Evolutionary conservation across 2,113 vertebrate species (phyloP), one percentile per base, ranked within the genome.

Genomic region (Nothocercus julius): DNA sequence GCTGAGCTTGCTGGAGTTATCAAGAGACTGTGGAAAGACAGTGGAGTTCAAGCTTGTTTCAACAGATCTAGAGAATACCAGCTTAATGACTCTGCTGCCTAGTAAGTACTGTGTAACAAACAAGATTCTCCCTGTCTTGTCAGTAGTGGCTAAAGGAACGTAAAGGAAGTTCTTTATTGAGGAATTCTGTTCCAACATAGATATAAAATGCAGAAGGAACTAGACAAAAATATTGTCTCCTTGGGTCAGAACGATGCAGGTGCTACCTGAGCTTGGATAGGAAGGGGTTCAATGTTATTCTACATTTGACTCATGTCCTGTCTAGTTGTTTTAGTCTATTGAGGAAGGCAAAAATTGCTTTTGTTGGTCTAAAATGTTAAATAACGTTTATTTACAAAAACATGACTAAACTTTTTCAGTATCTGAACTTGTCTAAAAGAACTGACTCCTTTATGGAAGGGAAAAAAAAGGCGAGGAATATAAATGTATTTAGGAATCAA

Each of bases 51-150:
- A 89, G 98, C 98, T 87, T 99, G 99, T 97, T 99, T 99, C 98
- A 98, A 98, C 95, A 98, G 99, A 96, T 99, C 99, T 66, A 98
- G 99, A 66, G 99, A 99, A 84, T 99, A 99, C 96, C 99, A 99
- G 96, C 99, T 99, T 85, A 99, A 99, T 96, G 99, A 99, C 96
- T 99, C 99, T 25, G 99, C 99, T 36, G 99, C 99, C 67, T 99
- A 99, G 99, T 99, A 97, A 99, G 99, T 98, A 90, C 56, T 67
- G 3, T 18, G 77, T 53, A 83, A 82, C 72, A 82, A 61, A 27
- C 15, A 85, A 14, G 32, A 13, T 20, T 62, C 25, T 66, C 22
- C 36, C 38, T 66, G 17, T 79, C 45, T 42, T 87, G 3, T 78
- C 20, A n/a, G 2, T 34, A 44, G 28, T 28, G 45, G 30, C 30